Conservation (phyloP, 2,888 invertebrate genomes). For the Ecdyonurus torrentis region DNA sequence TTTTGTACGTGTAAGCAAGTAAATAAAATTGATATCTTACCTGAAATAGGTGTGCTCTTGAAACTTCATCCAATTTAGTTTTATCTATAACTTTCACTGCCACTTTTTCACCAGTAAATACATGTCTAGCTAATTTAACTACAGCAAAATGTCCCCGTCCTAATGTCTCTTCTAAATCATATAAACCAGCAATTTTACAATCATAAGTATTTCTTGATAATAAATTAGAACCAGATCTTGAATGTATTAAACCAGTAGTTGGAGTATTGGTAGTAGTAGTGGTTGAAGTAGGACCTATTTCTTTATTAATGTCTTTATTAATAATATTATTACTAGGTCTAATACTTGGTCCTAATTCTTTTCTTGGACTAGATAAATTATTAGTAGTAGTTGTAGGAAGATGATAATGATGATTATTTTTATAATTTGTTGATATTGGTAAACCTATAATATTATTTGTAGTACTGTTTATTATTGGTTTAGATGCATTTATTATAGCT, state of each 20-base stretch:
- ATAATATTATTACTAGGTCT: neutral
- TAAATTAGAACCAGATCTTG: neutral
- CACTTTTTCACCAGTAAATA: conserved; percentile 97
- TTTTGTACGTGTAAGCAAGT: too few species aligned
- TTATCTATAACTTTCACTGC: conserved; percentile 98
- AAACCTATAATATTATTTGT: too few species aligned
- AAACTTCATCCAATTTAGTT: conserved; percentile 89
- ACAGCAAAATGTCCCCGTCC: conserved; percentile 98
- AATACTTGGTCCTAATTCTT: neutral
- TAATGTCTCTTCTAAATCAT: conserved; percentile 93
- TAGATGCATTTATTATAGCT: neutral
- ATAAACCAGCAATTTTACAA: conserved; percentile 81
- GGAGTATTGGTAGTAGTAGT: too few species aligned
- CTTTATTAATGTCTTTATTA: neutral
- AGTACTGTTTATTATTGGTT: neutral
- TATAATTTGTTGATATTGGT: too few species aligned
- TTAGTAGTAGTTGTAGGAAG: neutral
- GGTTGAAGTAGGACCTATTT: neutral
- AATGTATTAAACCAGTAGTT: neutral
- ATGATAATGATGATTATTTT: too few species aligned
- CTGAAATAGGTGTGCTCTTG: conserved; percentile 90
- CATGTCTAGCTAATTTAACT: conserved; percentile 93
- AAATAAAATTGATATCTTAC: too few species aligned
- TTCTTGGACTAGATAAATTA: neutral
- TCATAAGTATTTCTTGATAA: conserved; percentile 32